phyloP scores from a whole-genome alignment of 2,113 vertebrate species.

The Catharus minimus region DNA sequence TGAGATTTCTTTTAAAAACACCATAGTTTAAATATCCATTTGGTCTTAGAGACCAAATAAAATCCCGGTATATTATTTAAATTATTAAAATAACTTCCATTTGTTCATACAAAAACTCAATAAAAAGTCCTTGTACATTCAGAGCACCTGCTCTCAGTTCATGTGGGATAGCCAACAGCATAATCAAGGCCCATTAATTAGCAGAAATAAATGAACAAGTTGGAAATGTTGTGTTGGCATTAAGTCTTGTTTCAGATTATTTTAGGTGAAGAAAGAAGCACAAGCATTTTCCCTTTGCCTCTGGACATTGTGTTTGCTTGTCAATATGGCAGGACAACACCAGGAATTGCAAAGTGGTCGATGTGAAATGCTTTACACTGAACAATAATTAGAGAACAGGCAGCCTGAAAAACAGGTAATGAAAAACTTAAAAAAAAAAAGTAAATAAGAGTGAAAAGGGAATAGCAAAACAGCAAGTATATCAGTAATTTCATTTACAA shows the following conservation, averaged over 20 bases:
- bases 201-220: background rate
- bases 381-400: background rate
- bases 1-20: background rate
- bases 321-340: background rate
- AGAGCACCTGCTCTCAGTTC: background rate
- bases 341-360: background rate
- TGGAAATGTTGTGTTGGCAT: background rate
- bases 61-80: background rate
- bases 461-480: background rate
- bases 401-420: background rate
- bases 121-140: background rate
- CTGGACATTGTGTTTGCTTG: background rate
- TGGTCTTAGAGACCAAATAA: background rate
- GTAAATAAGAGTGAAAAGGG: background rate
- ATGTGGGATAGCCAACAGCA: background rate
- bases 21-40: background rate
- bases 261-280: background rate
- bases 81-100: background rate
- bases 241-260: background rate
- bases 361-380: background rate
- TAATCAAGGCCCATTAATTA: background rate
- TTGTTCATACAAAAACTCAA: background rate
- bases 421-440: background rate
- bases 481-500: background rate
- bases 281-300: background rate